Percentiles rank a stretch among this genome's conserved stretches.
Evolutionary conservation across 2,113 vertebrate genomes (phyloP).

Genomic region (Seriola quinqueradiata): DNA sequence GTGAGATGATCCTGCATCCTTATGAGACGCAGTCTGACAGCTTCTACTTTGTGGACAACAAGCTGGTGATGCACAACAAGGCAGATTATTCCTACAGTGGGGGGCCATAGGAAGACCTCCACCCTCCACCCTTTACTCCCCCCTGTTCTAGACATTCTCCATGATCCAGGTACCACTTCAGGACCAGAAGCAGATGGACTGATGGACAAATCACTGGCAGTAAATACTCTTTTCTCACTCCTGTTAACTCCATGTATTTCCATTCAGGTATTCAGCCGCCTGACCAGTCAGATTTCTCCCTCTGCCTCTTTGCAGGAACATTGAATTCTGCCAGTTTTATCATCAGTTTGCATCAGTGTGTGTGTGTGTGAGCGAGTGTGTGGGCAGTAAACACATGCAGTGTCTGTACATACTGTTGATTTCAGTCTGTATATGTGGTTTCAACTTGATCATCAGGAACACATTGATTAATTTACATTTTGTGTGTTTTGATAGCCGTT

Average conservation of each 20-base stretch:
- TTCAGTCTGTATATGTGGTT: conserved; percentile 58
- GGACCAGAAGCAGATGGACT: conserved; percentile 69
- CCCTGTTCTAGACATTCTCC: conserved; percentile 47
- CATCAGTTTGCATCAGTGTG: conserved; percentile 45
- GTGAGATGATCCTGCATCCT: conserved; percentile 94
- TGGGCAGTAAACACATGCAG: conserved; percentile 69
- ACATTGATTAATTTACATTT: conserved; percentile 26
- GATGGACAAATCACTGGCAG: conserved; percentile 60
- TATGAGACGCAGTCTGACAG: conserved; percentile 99
- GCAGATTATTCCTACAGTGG: conserved; percentile 99
- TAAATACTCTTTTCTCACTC: conserved; percentile 39
- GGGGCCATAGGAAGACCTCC: conserved; percentile 84
- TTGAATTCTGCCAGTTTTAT: conserved; percentile 56
- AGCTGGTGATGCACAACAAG: conserved; percentile 99
- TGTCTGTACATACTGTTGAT: conserved; percentile 71
- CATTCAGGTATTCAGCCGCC: conserved; percentile 56
- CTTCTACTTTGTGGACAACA: conserved; percentile 99
- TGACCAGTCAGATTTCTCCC: conserved; percentile 55
- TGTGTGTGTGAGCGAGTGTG: conserved; percentile 53
- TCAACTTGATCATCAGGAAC: conserved; percentile 51
- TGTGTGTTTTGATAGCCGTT: conserved; percentile 40
- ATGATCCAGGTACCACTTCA: conserved; percentile 48
- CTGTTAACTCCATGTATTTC: conserved; percentile 47
- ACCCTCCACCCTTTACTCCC: background rate
- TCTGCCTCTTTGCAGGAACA: conserved; percentile 62